Conservation (phyloP, 2,797 vertebrate species). For the Champsocephalus esox region DNA sequence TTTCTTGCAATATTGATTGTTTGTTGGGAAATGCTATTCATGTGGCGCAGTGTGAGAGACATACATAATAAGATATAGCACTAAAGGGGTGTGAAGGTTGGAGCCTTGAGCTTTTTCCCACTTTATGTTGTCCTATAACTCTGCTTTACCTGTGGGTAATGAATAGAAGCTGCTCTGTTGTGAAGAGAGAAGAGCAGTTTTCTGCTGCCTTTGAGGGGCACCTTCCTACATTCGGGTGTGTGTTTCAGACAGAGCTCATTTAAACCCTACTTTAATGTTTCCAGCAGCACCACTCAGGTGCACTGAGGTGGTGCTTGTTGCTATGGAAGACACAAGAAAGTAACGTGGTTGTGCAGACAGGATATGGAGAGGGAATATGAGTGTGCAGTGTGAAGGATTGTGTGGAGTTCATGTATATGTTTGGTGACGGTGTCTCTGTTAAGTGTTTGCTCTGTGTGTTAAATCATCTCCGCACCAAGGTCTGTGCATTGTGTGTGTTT, state of each 20-base stretch:
- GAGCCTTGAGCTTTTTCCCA: conserved; percentile 50
- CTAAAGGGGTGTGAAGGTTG: conserved; percentile 63
- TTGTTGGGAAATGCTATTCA: conserved; percentile 65
- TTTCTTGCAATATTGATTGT: conserved; percentile 67
- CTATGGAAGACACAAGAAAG: conserved; percentile 73
- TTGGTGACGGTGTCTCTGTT: conserved; percentile 46
- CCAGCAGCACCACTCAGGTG: conserved; percentile 55
- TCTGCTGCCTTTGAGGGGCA: conserved; percentile 62
- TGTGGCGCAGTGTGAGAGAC: conserved; percentile 40
- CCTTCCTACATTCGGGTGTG: conserved; percentile 67
- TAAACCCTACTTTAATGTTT: conserved; percentile 72
- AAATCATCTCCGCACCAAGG: conserved; percentile 62
- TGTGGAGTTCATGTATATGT: conserved; percentile 37
- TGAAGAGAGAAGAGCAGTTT: conserved; percentile 51
- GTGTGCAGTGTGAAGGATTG: conserved; percentile 25
- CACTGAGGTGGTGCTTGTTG: conserved; percentile 69
- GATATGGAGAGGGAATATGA: conserved; percentile 39
- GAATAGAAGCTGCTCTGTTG: conserved; percentile 57
- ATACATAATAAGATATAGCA: conserved; percentile 55
- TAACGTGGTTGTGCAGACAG: conserved; percentile 43
- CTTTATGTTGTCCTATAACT: conserved; percentile 52
- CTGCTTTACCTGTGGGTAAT: conserved; percentile 63
- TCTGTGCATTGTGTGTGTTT: conserved; percentile 64
- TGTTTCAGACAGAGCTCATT: conserved; percentile 77
- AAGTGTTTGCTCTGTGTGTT: conserved; percentile 62